phyloP scores from a whole-genome alignment of 2,113 vertebrate genomes.

The Thermophis baileyi region DNA sequence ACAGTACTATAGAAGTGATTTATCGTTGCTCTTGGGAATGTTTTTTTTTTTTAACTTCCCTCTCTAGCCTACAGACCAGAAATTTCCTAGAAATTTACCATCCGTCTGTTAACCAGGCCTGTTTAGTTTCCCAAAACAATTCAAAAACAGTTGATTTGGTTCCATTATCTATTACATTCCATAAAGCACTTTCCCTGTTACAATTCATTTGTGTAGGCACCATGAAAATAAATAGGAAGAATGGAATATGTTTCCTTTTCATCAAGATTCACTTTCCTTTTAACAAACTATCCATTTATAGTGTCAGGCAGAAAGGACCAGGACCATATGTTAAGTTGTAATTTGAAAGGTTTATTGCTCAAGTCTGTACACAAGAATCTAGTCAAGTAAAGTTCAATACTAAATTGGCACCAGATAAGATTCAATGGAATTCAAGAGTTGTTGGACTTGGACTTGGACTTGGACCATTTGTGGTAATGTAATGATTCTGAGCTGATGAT shows the following conservation, averaged over 20 bases:
- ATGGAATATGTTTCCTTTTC: not conserved
- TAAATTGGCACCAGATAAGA: not conserved
- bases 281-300: not conserved
- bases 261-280: not conserved
- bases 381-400: not conserved
- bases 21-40: not conserved
- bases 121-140: not conserved
- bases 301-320: not conserved
- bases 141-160: not conserved
- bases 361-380: not conserved
- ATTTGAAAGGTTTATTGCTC: not conserved
- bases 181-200: not conserved
- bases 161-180: not conserved
- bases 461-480: no score
- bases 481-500: not conserved
- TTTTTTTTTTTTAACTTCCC: not conserved
- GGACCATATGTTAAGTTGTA: not conserved
- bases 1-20: not conserved
- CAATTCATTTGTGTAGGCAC: not conserved
- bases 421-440: not conserved
- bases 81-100: not conserved
- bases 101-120: not conserved
- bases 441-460: no score
- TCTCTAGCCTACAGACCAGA: not conserved
- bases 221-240: not conserved